These are phyloP conservation scores for Cirrhinus molitorella DNA, from an alignment of 2,797 vertebrate species.

Conservation along the genomic window DNA sequence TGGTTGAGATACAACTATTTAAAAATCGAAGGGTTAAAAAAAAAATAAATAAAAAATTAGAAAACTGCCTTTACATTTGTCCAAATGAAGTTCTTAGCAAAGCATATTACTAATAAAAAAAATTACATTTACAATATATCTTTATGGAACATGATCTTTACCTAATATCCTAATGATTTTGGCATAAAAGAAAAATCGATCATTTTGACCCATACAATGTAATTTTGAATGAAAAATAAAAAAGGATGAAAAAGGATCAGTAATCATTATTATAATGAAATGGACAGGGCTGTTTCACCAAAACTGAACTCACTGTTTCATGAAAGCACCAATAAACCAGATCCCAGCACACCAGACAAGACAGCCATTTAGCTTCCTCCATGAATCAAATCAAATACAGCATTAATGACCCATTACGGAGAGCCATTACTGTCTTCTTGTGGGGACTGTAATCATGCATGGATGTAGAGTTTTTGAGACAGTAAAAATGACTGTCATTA, in stretches of 20 bases:
- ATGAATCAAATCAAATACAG: conserved; percentile 33
- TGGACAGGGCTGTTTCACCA: not conserved
- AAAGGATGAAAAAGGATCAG: not conserved
- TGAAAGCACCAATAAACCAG: conserved; percentile 3
- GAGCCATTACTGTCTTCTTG: conserved; percentile 32
- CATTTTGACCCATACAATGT: too few relatives aligned
- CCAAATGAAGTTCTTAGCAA: too few relatives aligned
- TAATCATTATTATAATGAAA: conserved; percentile 6
- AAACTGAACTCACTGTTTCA: not conserved
- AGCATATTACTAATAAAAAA: too few relatives aligned
- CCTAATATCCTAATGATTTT: too few relatives aligned
- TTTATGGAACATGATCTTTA: too few relatives aligned
- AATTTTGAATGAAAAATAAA: too few relatives aligned
- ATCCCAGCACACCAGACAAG: conserved; percentile 15
- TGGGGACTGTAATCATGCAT: conserved; percentile 14
- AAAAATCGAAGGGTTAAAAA: too few relatives aligned
- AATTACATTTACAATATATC: too few relatives aligned
- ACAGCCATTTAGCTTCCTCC: conserved; percentile 1
- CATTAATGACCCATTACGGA: conserved; percentile 39
- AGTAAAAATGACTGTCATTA: conserved; percentile 24
- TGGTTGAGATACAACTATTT: too few relatives aligned
- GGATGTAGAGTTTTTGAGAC: conserved; percentile 12
- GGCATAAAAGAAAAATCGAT: too few relatives aligned
- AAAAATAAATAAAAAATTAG: too few relatives aligned
- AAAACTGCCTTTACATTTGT: too few relatives aligned